Conservation (phyloP, 2,797 vertebrate species). For the Phrynocephalus forsythii region DNA sequence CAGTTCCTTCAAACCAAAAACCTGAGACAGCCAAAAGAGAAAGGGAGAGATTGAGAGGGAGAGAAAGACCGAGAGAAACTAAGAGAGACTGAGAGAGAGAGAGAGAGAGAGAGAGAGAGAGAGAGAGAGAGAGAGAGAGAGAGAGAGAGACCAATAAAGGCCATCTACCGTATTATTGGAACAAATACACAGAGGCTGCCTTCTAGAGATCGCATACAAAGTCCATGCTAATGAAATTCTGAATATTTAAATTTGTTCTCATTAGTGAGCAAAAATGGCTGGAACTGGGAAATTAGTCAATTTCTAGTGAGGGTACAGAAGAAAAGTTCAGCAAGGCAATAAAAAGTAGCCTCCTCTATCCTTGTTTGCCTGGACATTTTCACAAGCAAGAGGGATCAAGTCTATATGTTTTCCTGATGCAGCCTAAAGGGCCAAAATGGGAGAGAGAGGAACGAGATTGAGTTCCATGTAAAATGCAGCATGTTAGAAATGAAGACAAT, state of each 20-base stretch:
- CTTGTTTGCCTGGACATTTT: conserved; percentile 1
- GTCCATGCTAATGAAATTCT: background rate
- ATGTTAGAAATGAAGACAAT: background rate
- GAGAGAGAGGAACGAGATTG: background rate
- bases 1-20: conserved; percentile 22
- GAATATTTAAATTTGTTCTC: background rate
- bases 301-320: background rate
- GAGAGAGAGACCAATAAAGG: conserved; percentile 5
- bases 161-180: conserved; percentile 13
- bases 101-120: background rate
- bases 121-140: background rate
- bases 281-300: conserved; percentile 12
- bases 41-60: background rate
- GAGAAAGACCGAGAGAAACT: too few relatives aligned
- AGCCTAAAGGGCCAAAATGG: background rate
- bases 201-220: conserved; percentile 3
- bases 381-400: background rate
- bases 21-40: background rate
- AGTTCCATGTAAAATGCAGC: background rate
- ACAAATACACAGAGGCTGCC: background rate
- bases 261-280: background rate
- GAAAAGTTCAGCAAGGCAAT: background rate
- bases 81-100: background rate
- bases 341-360: background rate
- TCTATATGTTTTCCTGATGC: background rate